These are phyloP conservation scores for Eupithecia subumbrata DNA, from an alignment of 2,888 invertebrate species.

Conservation along the genomic window DNA sequence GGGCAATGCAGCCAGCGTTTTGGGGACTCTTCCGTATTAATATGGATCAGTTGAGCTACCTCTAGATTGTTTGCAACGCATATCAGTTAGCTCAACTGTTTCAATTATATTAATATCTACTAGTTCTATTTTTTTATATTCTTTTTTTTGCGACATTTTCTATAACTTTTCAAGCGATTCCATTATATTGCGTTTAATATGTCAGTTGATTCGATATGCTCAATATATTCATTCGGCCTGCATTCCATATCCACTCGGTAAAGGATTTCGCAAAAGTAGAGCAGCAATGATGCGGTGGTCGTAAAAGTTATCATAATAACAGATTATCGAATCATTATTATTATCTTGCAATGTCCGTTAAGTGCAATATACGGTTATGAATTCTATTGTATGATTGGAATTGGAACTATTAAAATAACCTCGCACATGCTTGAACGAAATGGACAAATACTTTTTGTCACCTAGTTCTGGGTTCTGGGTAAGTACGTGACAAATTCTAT, in stretches of 20 bases:
- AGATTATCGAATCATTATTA: conserved; percentile 9
- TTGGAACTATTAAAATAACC: conserved; percentile 11
- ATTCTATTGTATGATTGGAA: background rate
- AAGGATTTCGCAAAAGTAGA: conserved; percentile 25
- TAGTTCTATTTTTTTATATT: no score
- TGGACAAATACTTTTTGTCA: background rate
- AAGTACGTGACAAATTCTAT: background rate
- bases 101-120: no score
- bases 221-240: background rate
- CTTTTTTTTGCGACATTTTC: background rate
- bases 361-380: background rate
- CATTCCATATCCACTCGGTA: conserved; percentile 7
- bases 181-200: background rate
- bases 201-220: background rate
- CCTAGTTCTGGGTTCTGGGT: background rate
- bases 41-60: no score
- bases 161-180: background rate
- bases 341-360: conserved; percentile 3
- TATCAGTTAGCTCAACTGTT: no score
- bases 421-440: conserved; percentile 5
- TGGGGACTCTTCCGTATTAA: no score
- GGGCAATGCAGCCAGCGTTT: no score
- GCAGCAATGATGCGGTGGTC: conserved; percentile 20
- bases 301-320: conserved; percentile 24
- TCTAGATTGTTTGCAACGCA: no score